These are phyloP conservation scores for Hyposmocoma kahamanoa DNA, from an alignment of 1,140 invertebrate genomes.

Conservation along the genomic window DNA sequence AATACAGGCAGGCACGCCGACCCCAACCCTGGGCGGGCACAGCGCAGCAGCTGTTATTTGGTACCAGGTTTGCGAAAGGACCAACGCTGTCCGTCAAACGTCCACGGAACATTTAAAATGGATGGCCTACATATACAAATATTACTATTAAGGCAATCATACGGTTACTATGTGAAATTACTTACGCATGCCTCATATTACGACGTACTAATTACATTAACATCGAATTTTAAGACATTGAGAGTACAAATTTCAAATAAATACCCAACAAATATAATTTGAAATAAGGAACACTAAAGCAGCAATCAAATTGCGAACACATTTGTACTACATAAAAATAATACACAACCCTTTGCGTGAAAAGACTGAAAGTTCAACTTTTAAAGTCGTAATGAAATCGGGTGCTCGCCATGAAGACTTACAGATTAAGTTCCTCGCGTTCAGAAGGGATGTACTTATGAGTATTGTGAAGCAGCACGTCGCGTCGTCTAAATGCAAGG, in stretches of 20 bases:
- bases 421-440: constrained; percentile 6
- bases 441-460: constrained; percentile 4
- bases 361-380: constrained; percentile 72
- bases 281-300: constrained; percentile 69
- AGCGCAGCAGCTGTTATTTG: constrained; percentile 58
- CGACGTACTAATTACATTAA: constrained; percentile 25
- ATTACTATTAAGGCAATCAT: constrained; percentile 45
- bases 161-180: constrained; percentile 27
- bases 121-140: constrained; percentile 33
- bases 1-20: constrained; percentile 26
- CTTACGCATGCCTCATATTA: constrained; percentile 31
- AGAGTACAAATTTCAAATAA: constrained; percentile 62
- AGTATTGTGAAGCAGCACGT: constrained; percentile 1
- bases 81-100: constrained; percentile 15
- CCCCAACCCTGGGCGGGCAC: constrained; percentile 10
- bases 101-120: constrained; percentile 21
- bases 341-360: constrained; percentile 73
- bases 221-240: constrained; percentile 42
- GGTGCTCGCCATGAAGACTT: constrained; percentile 15
- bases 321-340: constrained; percentile 74
- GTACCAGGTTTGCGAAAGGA: constrained; percentile 38
- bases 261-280: constrained; percentile 57
- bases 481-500: background rate
- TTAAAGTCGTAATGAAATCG: constrained; percentile 59
- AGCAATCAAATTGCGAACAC: constrained; percentile 73